phyloP scores from a whole-genome alignment of 1,140 invertebrate species.

The Drosophila eugracilis region DNA sequence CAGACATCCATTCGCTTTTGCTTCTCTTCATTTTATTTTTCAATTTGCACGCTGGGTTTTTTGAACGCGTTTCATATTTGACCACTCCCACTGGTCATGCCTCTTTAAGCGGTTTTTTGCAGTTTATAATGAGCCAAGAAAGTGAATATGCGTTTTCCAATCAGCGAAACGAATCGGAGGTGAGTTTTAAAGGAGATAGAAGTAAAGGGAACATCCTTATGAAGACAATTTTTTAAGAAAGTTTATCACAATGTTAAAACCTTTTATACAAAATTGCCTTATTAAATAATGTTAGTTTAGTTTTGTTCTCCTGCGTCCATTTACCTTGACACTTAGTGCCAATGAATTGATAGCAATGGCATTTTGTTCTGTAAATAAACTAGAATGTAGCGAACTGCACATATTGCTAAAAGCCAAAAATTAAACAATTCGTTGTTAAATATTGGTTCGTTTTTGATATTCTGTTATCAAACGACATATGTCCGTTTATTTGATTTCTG shows the following conservation, averaged over 20 bases:
- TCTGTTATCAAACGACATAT: constrained; percentile 2
- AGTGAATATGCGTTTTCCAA: constrained; percentile 14
- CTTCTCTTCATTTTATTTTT: background rate
- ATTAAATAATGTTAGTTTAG: too few species aligned
- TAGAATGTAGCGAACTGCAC: background rate
- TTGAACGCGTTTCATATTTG: constrained; percentile 12
- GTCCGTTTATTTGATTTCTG: background rate
- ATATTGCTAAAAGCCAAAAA: background rate
- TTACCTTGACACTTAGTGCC: background rate
- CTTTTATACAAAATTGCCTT: too few species aligned
- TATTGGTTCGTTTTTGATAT: background rate
- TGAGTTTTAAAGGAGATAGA: background rate
- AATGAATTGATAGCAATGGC: background rate
- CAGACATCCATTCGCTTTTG: constrained; percentile 13
- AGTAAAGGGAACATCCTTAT: background rate
- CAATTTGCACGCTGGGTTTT: constrained; percentile 11
- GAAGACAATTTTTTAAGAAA: background rate
- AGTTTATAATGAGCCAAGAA: constrained; percentile 6
- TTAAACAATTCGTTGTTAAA: constrained; percentile 1
- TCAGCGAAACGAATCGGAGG: background rate
- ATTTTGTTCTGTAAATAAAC: constrained; percentile 4
- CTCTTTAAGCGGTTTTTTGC: background rate
- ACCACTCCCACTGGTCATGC: constrained; percentile 16
- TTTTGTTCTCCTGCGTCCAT: background rate
- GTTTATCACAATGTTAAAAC: too few species aligned